Base-by-base conservation (phyloP, 2,797 vertebrate species). In the Austrolebias charrua region DNA sequence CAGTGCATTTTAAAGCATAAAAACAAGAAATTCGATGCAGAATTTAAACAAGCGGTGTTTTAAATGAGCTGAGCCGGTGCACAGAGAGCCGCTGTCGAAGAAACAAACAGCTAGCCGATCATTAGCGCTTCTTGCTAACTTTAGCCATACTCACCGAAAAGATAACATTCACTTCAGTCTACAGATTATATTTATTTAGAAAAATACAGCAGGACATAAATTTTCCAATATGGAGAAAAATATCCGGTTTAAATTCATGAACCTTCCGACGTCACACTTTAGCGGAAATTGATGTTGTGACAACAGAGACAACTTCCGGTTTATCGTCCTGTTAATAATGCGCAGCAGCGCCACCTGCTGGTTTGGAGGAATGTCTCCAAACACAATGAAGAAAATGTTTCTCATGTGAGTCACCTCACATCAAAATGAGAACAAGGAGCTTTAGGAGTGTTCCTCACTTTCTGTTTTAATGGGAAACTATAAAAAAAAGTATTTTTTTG, bases 91-190 rank as follows among this genome's bases (percentile, higher is more conserved):
- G 45, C 56, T 20, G 38, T 40, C 71, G 31, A 69, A 73, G 60
- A 74, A 77, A 7, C 11, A 18, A 53, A 11, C 71, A 62, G 72
- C 70, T 55, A 49, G 15, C 19, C 29, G 18, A 42, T 13, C 6
- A 3, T 8, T 42, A 46, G 24, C 24, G 6, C 6, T 16, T 18
- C 1, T 15, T 15, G 13, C 16, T 35, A 35, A 31, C 15, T 12
- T 33, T 4, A 1, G 20, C 47, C 8, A 16, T 51, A 76, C 78
- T 78, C 6, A 83, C 81, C 81, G 73, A 76, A 47, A 40, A 44
- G 55, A 63, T 61, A 35, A 10, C 59, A 1, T 13, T 50, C 46
- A 38, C 63, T 61, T 43, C 20, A 0, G 1, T 2, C 13, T 28
- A 18, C 12, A 0, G 11, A 8, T 28, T 4, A 38, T 24, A 4